Base-by-base conservation (phyloP, 2,797 vertebrate genomes). In the Sebastes matsubarae region DNA sequence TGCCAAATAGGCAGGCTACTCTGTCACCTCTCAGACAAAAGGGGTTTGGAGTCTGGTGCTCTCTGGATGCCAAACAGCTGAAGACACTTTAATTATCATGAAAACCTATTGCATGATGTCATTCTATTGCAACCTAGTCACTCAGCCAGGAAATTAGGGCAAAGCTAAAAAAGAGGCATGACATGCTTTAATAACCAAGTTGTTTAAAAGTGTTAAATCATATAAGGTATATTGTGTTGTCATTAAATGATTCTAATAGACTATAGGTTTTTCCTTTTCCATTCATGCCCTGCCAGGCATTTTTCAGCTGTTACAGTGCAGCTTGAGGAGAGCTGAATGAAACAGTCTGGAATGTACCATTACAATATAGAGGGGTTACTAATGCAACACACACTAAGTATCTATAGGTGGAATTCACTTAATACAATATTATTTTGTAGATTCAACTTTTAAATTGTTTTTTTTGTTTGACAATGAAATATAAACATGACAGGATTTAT, bases 251-350 rank as follows among this genome's bases (percentile, higher is more conserved):
- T 81, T 86, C 24, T 61, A 65, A 71, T 25, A 70, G 57, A 65
- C 34, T 22, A 58, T 42, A 42, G 38, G 61, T 34, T 77, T 88
- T 79, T 79, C 73, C 52, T 87, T 88, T 87, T 89, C 86, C 92
- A 94, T 93, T 95, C 93, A 94, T 93, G 87, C 72, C 60, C 82
- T 88, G 86, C 74, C 86, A 87, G 77, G 81, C 55, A 78, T 91
- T 88, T 89, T 92, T 93, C 90, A 92, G 91, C 91, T 89, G 88
- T 86, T 92, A 80, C 83, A 81, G 88, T 84, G 84, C 64, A 79
- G 87, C 81, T 68, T 55, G 79, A 83, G 82, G 77, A 83, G 88
- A 87, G 0, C 4, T 95, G 94, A 95, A 95, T 95, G 94, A 95
- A 95, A 89, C 75, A 36, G 81, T 78, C 87, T 70, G 90, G 94